phyloP scores from a whole-genome alignment of 2,113 vertebrate genomes.

The Menidia beryllina region DNA sequence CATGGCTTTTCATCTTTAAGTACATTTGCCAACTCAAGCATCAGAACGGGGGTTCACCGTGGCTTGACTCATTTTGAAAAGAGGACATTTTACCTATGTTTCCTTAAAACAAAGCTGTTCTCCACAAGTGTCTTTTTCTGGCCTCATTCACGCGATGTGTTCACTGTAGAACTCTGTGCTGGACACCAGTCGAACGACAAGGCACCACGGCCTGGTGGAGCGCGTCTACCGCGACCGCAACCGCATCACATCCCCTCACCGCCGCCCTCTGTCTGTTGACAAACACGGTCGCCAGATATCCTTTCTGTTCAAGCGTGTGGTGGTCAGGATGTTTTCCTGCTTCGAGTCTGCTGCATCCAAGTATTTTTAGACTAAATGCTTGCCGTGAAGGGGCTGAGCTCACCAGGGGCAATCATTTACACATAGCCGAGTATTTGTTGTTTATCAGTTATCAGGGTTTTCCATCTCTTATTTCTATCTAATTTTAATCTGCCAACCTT shows the following conservation, averaged over 20 bases:
- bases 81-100: conserved; percentile 74
- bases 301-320: conserved; percentile 73
- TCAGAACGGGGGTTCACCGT: conserved; percentile 70
- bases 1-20: conserved; percentile 83
- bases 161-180: conserved; percentile 91
- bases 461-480: too few species aligned
- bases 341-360: neutral
- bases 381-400: too few species aligned
- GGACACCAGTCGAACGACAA: conserved; percentile 96
- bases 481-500: conserved; percentile 27
- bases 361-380: too few species aligned
- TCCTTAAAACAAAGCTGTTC: conserved; percentile 12
- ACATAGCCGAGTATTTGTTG: too few species aligned
- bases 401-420: too few species aligned
- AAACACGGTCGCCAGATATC: conserved; percentile 99
- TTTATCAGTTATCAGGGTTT: too few species aligned
- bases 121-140: conserved; percentile 9
- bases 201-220: conserved; percentile 96
- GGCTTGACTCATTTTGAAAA: conserved; percentile 77
- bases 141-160: conserved; percentile 74
- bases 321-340: neutral
- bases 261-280: conserved; percentile 93
- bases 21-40: conserved; percentile 79
- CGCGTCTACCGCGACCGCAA: conserved; percentile 94
- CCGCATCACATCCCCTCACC: conserved; percentile 93